phyloP scores from a whole-genome alignment of 2,888 invertebrate genomes.

The Polyommatus icarus region DNA sequence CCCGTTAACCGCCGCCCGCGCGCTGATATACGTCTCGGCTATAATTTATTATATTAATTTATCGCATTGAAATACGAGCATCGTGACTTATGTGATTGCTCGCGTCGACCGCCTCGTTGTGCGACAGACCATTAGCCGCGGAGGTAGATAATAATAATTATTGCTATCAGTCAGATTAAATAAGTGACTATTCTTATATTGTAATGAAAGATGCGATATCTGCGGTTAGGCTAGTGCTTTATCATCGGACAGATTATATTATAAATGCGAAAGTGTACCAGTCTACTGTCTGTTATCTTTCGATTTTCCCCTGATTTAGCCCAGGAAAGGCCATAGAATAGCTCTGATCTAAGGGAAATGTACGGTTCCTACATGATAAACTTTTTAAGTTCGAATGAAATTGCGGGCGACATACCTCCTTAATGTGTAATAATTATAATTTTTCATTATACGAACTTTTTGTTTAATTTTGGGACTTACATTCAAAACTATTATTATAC shows the following conservation, averaged over 20 bases:
- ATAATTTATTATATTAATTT: constrained; percentile 3
- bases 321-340: too few species aligned
- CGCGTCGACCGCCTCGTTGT: background rate
- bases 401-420: too few species aligned
- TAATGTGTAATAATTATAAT: too few species aligned
- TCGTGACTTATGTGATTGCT: constrained; percentile 7
- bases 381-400: too few species aligned
- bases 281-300: too few species aligned
- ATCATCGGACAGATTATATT: background rate
- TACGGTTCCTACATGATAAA: too few species aligned
- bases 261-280: too few species aligned
- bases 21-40: background rate
- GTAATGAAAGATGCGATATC: background rate
- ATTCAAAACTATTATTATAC: too few species aligned
- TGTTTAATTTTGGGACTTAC: too few species aligned
- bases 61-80: constrained; percentile 11
- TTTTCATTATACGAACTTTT: too few species aligned
- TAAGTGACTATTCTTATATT: background rate
- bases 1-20: background rate
- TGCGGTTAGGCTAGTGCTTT: background rate
- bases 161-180: background rate
- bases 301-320: too few species aligned
- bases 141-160: background rate
- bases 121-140: background rate
- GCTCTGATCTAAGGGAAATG: too few species aligned